Evolutionary conservation across 2,113 vertebrate species (phyloP), one percentile per base, ranked within the genome.

Genomic region (Lepus timidus): DNA sequence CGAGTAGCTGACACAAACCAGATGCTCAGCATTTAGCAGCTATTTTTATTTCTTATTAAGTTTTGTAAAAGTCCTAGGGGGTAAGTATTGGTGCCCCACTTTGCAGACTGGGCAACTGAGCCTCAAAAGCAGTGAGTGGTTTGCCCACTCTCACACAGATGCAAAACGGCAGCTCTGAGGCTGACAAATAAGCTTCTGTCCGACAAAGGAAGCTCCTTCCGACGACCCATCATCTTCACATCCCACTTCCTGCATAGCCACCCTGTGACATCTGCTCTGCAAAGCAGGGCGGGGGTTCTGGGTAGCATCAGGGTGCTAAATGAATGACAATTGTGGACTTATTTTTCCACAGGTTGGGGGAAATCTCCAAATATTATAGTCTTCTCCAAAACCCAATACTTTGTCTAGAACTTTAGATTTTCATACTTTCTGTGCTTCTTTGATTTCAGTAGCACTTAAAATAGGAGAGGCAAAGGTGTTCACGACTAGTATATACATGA

Each of bases 351-450:
- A 16, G 10, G 9, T 16, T 12, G 12, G 85, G 11, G 20, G 3
- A 73, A 91, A 55, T 70, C 36, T 44, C 16, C 23, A 94, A 80
- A 94, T 82, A 76, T 80, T 61, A 80, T 39, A 62, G 22, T 74
- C 76, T 84, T 9, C 20, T 29, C 31, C 62, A 19, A 52, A 55
- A 82, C 52, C n/a, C 85, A 82, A 78, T 6, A 65, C 8, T 68
- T 91, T 61, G 12, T 90, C 62, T 70, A 81, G 13, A 20, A 64
- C 52, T 65, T 89, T 6, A n/a, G 55, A 62, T 73, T 58, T 85
- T 82, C n/a, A 17, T 55, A 51, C 12, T 88, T 33, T 79, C 22
- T 44, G 10, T 49, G 29, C 70, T 86, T 93, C 51, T 89, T 73
- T 95, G 25, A 80, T 88, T 92, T 44, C 10, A 49, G 49, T 36